Evolutionary conservation across 2,113 vertebrate species (phyloP).

Genomic region (Andinoacara biseriatus): DNA sequence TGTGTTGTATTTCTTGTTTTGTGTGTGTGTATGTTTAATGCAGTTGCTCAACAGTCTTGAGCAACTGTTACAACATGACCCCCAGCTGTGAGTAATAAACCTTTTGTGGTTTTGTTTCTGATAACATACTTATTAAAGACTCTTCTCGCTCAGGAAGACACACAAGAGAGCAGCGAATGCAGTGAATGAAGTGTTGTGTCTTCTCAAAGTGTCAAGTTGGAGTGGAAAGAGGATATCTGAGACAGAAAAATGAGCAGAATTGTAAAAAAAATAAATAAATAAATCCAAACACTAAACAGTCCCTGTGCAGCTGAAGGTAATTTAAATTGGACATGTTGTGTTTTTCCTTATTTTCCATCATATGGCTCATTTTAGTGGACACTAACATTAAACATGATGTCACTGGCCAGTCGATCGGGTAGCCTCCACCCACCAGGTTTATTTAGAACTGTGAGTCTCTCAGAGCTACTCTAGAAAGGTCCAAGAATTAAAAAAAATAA

Average conservation of each 20-base stretch:
- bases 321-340: too few species aligned
- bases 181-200: background rate
- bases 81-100: background rate
- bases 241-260: background rate
- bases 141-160: background rate
- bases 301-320: too few species aligned
- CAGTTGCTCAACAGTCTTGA: background rate
- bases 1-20: background rate
- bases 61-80: background rate
- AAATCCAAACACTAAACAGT: too few species aligned
- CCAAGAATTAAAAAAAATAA: background rate
- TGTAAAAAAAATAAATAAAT: background rate
- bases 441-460: too few species aligned
- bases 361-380: too few species aligned
- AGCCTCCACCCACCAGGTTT: background rate
- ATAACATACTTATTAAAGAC: constrained; percentile 8
- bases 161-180: background rate
- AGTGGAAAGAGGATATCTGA: background rate
- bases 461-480: too few species aligned
- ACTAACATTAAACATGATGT: background rate
- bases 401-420: background rate
- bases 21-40: too few species aligned
- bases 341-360: too few species aligned
- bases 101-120: constrained; percentile 6
- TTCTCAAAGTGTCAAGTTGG: background rate